Base-by-base conservation (phyloP, 2,888 invertebrate species). In the Chaitophorus viminalis region DNA sequence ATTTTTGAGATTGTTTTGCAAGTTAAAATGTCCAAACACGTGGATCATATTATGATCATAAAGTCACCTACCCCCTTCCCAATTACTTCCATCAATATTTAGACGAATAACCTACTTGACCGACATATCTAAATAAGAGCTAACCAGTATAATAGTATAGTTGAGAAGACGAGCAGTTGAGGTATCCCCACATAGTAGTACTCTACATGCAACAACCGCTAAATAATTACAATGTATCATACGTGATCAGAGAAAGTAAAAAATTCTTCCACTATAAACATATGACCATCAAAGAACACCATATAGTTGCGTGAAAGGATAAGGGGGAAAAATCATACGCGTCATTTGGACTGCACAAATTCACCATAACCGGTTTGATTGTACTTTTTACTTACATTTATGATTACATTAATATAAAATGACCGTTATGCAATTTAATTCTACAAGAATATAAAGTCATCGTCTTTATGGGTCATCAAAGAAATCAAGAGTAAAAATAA, bases 221-320 rank as follows among this genome's bases (percentile, higher is more conserved):
- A 85, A 85, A 85, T 81, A 65, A 81, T 87, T 87, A 87, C 79
- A 72, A 86, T 79, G 74, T 87, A 81, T 87, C 36, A 29, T 74
- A 87, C 87, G 54, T 72, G 78, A 72, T 86, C 72, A 79, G 87
- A 87, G 87, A 87, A 87, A 87, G 87, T 87, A 87, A 81, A 81
- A 85, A 60, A 46, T 72, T 81, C 54, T 81, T 60, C 81, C 65
- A 79, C 31, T n/a, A 17, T 87, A 77, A 85, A 65, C 54, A 74
- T 79, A 81, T 77, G 84, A 68, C 68, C 76, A 36, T 52, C 76
- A 76, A 46, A 46, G 9, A 68, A 85, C 31, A 72, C 86, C n/a
- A n/a, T 8, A 17, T 4, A 52, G 68, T 72, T 54, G 39, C 39
- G 72, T 79, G 78, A 86, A 86, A 86, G 29, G 52, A 79, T 25